Evolutionary conservation across 2,888 invertebrate species (phyloP).

Genomic region (Temnothorax ravouxi): DNA sequence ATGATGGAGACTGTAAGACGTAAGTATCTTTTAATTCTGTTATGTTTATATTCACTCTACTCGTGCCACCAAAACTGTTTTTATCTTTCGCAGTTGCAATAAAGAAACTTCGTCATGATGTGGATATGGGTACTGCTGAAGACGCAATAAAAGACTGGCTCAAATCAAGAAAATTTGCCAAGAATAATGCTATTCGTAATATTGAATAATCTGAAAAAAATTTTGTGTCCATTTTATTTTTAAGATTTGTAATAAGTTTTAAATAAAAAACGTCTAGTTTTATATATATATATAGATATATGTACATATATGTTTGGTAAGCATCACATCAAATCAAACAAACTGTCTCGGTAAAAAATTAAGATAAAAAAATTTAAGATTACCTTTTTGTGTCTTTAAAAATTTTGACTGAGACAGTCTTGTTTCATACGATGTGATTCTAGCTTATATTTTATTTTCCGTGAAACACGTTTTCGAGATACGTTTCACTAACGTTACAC

Average conservation of each 20-base stretch:
- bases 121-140: conserved; percentile 3
- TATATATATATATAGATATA: background rate
- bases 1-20: conserved; percentile 8
- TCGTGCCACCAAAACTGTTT: background rate
- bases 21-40: background rate
- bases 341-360: background rate
- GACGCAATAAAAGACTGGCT: background rate
- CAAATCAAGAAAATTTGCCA: background rate
- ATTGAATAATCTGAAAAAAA: background rate
- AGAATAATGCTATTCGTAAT: background rate
- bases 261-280: background rate
- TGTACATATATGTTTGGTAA: background rate
- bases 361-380: background rate
- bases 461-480: background rate
- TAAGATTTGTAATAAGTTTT: no score
- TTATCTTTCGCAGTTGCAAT: background rate
- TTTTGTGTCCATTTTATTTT: no score
- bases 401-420: background rate
- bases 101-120: background rate
- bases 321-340: background rate
- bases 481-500: background rate
- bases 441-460: background rate
- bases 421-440: background rate
- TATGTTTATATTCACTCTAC: background rate
- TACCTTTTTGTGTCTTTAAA: background rate